Evolutionary conservation across 2,888 invertebrate species (phyloP), one percentile per base, ranked within the genome.

Genomic region (Sycophila texana): DNA sequence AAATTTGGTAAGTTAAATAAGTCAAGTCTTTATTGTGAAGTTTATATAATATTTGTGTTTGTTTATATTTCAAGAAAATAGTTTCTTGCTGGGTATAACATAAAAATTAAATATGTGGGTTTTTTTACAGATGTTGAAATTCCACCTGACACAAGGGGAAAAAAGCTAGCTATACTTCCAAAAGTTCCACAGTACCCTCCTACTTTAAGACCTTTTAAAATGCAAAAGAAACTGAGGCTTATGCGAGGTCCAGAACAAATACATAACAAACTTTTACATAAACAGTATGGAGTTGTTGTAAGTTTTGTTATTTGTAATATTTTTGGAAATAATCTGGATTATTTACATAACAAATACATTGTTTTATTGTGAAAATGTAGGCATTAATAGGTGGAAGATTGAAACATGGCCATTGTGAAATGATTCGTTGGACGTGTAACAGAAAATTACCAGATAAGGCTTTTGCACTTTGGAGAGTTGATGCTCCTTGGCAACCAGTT

Each of bases 401-500:
- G 84, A 93, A 92, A 79, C 92, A 92, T 89, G 94, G 95, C 63
- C 98, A 99, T 90, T 95, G 96, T 89, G 98, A 99, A 92, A 95
- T 97, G 95, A 93, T 97, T 39, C 94, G 99, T 88, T 90, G 95
- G 55, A 91, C 92, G 0, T 90, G 99, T 47, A 95, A 96, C 76
- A 93, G 96, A 68, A 95, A 95, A 86, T 93, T 99, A 86, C 95
- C 98, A 85, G 91, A 93, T 22, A 94, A 92, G 82, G 97, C 96
- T 95, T 99, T 99, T 92, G 97, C 98, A 0, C 92, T 97, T 49
- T 99, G 99, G 98, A 92, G 99, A 85, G 92, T 99, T 0, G 97
- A 98, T 85, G 92, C 97, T 0, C 98, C 99, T 0, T 99, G 99
- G 99, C 98, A 99, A 87, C 96, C 99, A 0, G 91, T 98, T 13